Evolutionary conservation across 1,140 invertebrate species (phyloP).

Genomic region (Trichogramma pretiosum): DNA sequence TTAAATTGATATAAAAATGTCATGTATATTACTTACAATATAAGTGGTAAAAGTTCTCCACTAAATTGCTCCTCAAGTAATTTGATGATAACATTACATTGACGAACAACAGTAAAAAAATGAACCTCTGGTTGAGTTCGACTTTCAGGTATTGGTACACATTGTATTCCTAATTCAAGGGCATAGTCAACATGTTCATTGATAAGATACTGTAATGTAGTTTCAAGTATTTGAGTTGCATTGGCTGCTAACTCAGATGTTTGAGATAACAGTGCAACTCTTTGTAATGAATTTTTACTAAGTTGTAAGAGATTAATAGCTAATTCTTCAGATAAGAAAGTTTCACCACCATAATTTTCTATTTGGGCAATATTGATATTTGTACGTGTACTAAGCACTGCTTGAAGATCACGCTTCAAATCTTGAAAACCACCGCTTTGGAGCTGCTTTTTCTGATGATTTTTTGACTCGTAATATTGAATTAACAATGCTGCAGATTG

Average conservation of each 20-base stretch:
- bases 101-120: slow-evolving; percentile 90
- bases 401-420: slow-evolving; percentile 84
- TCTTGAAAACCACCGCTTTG: slow-evolving; percentile 80
- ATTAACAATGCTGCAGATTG: slow-evolving; percentile 66
- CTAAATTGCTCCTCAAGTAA: slow-evolving; percentile 91
- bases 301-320: slow-evolving; percentile 88
- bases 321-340: slow-evolving; percentile 94
- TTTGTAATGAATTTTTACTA: slow-evolving; percentile 79
- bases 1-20: background rate
- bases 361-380: slow-evolving; percentile 89
- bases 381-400: slow-evolving; percentile 79
- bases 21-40: slow-evolving; percentile 56
- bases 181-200: slow-evolving; percentile 95
- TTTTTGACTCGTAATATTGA: slow-evolving; percentile 86
- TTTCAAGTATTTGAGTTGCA: slow-evolving; percentile 77
- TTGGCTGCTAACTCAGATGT: slow-evolving; percentile 70
- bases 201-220: slow-evolving; percentile 77
- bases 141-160: slow-evolving; percentile 84
- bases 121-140: slow-evolving; percentile 74
- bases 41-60: slow-evolving; percentile 79
- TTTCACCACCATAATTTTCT: slow-evolving; percentile 94
- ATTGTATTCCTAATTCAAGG: slow-evolving; percentile 83
- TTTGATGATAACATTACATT: slow-evolving; percentile 93
- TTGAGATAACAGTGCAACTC: slow-evolving; percentile 79
- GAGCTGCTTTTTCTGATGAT: slow-evolving; percentile 88